Conservation (phyloP, 2,797 vertebrate genomes). For the Bovichtus diacanthus region DNA sequence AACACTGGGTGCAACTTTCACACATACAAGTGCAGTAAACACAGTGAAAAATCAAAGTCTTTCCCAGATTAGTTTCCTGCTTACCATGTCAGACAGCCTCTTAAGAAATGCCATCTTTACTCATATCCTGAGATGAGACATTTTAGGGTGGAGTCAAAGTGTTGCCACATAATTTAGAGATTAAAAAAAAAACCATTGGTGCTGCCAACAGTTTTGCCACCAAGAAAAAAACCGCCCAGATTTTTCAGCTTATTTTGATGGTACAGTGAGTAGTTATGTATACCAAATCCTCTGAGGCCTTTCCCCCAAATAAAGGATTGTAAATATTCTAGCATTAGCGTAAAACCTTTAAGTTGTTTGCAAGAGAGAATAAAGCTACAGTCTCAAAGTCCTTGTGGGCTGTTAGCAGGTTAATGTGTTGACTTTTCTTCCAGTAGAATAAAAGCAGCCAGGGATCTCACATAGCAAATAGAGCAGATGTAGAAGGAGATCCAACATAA, state of each 20-base stretch:
- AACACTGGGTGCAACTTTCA: background rate
- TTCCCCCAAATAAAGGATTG: background rate
- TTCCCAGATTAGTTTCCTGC: slow-evolving; percentile 3
- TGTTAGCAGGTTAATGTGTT: slow-evolving; percentile 19
- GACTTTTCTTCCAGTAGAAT: background rate
- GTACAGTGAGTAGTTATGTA: background rate
- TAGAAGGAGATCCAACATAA: background rate
- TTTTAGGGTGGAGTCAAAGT: slow-evolving; percentile 34
- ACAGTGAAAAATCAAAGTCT: background rate
- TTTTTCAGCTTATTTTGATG: slow-evolving; percentile 11
- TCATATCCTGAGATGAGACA: slow-evolving; percentile 45
- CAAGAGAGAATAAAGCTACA: background rate
- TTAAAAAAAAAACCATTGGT: slow-evolving; percentile 14
- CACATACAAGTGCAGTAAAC: background rate
- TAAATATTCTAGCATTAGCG: background rate
- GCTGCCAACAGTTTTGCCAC: background rate
- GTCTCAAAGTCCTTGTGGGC: background rate
- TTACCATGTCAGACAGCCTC: background rate
- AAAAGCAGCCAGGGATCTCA: background rate
- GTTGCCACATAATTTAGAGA: slow-evolving; percentile 36
- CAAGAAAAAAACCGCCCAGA: background rate
- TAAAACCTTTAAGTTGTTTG: slow-evolving; percentile 12
- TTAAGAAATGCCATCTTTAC: slow-evolving; percentile 14
- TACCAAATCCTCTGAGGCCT: background rate
- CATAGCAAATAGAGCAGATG: background rate